Evolutionary conservation across 2,113 vertebrate species (phyloP).

Genomic region (Motacilla alba): DNA sequence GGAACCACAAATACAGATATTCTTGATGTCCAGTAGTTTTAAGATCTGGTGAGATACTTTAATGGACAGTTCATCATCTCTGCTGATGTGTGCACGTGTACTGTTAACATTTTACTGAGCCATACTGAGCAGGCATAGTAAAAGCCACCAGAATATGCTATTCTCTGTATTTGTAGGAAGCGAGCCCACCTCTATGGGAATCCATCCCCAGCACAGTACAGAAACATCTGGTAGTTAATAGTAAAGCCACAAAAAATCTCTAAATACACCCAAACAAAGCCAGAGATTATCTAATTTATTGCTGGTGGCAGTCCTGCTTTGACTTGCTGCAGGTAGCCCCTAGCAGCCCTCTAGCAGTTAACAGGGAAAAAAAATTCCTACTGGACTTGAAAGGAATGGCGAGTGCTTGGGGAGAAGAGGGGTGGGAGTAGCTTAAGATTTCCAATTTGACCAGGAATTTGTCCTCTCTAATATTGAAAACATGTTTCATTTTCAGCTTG

Average conservation of each 20-base stretch:
- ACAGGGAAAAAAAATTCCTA: not conserved
- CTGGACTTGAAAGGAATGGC: not conserved
- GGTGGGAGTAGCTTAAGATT: not conserved
- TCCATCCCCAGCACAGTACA: not conserved
- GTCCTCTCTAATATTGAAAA: not conserved
- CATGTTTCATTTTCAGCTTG: not conserved
- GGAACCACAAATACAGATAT: not conserved
- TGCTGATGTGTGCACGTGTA: not conserved
- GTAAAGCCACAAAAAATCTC: constrained; percentile 10
- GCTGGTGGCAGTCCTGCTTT: not conserved
- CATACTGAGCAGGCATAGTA: not conserved
- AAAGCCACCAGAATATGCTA: not conserved
- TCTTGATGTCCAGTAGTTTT: not conserved
- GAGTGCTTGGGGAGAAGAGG: not conserved
- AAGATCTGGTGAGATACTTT: not conserved
- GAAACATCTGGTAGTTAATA: not conserved
- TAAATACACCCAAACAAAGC: constrained; percentile 9
- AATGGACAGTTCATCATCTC: not conserved
- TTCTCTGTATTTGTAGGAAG: not conserved
- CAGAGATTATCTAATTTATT: not conserved
- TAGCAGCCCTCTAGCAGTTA: not conserved
- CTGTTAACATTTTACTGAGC: not conserved
- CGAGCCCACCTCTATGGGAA: not conserved
- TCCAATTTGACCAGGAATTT: not conserved
- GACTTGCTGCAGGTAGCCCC: not conserved